Evolutionary conservation across 2,113 vertebrate species (phyloP), one percentile per base, ranked within the genome.

Genomic region (Girardinichthys multiradiatus): DNA sequence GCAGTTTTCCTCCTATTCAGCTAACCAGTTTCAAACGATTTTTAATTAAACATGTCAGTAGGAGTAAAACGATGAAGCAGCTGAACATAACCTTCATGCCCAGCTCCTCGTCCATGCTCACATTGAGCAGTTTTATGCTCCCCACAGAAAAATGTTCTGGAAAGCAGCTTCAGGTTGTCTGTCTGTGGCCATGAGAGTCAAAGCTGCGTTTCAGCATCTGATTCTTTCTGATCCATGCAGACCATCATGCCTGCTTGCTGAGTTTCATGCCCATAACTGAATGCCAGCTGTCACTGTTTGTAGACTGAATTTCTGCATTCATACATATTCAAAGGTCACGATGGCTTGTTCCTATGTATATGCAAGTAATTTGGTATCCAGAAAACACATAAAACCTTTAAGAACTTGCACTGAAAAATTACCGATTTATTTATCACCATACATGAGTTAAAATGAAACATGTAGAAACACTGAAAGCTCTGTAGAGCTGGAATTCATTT

Each of bases 121-220:
- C 21, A 1, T 58, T 67, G 68, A 57, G 73, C 72, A 29, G 21
- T 1, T 63, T 70, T 66, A 57, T 74, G 71, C 79, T 85, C 61
- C 72, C 66, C 68, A 64, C 54, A 51, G 27, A 39, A 31, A 71
- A 65, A 67, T 75, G 57, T 68, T 80, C 29, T 60, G 29, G 67
- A 70, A 65, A n/a, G 3, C n/a, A 51, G 61, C 71, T 58, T 76
- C 77, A 77, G 76, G 80, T 80, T 79, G 85, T 59, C 57, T 77
- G 63, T 60, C 33, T 35, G 84, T 76, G 86, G 65, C 87, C 77
- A 21, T 79, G 79, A 81, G 78, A 86, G 66, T 66, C 76, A 65
- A 70, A 61, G 14, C 1, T 27, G 65, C 70, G 73, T 85, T 85
- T 33, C 68, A 75, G 48, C 12, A 48, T 35, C 72, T 89, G 83